Percentiles rank a stretch among this genome's conserved stretches.
Conservation (phyloP, 2,888 invertebrate species). For the Plagiodera versicolora region DNA sequence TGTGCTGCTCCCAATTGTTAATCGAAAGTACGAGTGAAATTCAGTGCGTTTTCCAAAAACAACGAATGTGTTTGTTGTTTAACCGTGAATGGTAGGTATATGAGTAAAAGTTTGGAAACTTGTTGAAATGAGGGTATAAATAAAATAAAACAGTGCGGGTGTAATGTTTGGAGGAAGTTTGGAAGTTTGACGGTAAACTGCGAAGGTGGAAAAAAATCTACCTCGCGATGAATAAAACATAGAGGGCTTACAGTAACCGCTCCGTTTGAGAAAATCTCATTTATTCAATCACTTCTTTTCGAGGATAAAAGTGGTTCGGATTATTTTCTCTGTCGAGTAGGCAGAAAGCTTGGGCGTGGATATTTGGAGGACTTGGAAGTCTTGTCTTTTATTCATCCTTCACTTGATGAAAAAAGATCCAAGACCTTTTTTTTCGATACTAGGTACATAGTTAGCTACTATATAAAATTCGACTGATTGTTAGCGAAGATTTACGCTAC, state of each 20-base stretch:
- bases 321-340: slow-evolving; percentile 15
- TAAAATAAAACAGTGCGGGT: slow-evolving; percentile 16
- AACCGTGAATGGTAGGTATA: not conserved
- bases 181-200: slow-evolving; percentile 26
- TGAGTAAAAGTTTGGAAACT: not conserved
- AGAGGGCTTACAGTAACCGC: slow-evolving; percentile 37
- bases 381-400: not conserved
- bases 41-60: no score
- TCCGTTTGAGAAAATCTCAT: slow-evolving; percentile 46
- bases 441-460: not conserved
- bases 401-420: not conserved
- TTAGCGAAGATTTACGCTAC: no score
- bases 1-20: no score
- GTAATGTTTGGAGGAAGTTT: slow-evolving; percentile 16
- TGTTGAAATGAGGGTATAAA: slow-evolving; percentile 2
- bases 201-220: slow-evolving; percentile 29
- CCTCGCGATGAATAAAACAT: slow-evolving; percentile 41
- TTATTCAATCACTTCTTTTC: slow-evolving; percentile 49
- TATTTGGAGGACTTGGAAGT: not conserved
- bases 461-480: no score
- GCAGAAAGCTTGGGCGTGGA: not conserved
- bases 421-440: not conserved
- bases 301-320: slow-evolving; percentile 33
- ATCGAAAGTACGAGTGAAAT: no score
- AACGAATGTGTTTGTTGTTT: no score